Base-by-base conservation (phyloP, 2,797 vertebrate species). In the Decapterus maruadsi region DNA sequence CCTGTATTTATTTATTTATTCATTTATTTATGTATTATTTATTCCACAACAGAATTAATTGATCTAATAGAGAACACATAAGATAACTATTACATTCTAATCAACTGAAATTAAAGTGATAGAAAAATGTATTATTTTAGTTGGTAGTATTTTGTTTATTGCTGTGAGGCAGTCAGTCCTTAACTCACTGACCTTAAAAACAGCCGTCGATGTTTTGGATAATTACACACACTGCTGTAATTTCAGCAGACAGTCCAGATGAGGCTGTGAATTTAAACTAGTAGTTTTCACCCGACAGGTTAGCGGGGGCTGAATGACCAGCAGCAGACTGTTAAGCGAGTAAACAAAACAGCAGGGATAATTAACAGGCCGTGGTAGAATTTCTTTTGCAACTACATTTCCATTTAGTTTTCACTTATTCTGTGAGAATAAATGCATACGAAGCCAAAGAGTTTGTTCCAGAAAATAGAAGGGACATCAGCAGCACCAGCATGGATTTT, bases 181-280 rank as follows among this genome's bases (percentile, higher is more conserved):
- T 61, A 67, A 77, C 36, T 12, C 31, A 4, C 61, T 4, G 19
- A 77, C 58, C 59, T 53, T 48, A 13, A 63, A 82, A 82, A 77
- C 73, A 69, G 20, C 71, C 69, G 17, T 34, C 46, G 36, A n/a
- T 87, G 74, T 83, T 86, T 75, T 72, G 84, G 68, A 84, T 85
- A 87, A 93, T 90, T 82, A 77, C 77, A 78, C 66, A 84, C 81
- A 82, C 78, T 26, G 36, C 8, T 76, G 50, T 74, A 83, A 83
- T 88, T 87, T 80, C 26, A 72, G 77, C 66, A 20, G 72, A 53
- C 40, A 59, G 68, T 19, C 36, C 45, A 59, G 50, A 65, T 7
- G 65, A 66, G 75, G 51, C 14, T 77, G 38, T 77, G 62, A 78
- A 85, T 85, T 82, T 73, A 14, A 86, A 85, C 29, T 42, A 53